phyloP scores from a whole-genome alignment of 2,797 vertebrate species.

The Parotocinclus haroldoi region DNA sequence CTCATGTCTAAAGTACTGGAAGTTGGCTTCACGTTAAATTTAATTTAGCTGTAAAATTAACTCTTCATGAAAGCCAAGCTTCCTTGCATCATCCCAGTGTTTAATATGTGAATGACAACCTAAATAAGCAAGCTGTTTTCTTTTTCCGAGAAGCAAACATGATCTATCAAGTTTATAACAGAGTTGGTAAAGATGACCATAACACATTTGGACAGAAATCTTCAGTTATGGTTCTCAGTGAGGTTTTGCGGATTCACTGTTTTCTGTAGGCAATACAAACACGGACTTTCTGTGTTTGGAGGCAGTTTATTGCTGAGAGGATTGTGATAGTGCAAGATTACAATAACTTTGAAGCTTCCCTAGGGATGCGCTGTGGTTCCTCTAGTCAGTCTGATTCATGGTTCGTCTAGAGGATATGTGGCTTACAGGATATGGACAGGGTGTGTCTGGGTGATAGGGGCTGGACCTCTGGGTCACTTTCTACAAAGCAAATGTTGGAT shows the following conservation, averaged over 20 bases:
- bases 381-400: slow-evolving; percentile 52
- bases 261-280: slow-evolving; percentile 44
- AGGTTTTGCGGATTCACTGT: neutral
- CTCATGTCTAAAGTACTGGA: too few relatives aligned
- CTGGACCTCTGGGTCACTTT: slow-evolving; percentile 46
- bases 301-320: slow-evolving; percentile 58
- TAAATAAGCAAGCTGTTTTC: neutral
- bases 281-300: slow-evolving; percentile 45
- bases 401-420: slow-evolving; percentile 54
- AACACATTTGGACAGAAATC: slow-evolving; percentile 13
- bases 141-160: neutral
- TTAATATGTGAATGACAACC: neutral
- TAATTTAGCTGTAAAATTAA: too few relatives aligned
- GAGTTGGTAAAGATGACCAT: neutral
- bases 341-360: slow-evolving; percentile 64
- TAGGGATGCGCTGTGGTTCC: slow-evolving; percentile 39
- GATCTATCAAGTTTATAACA: neutral
- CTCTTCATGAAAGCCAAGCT: too few relatives aligned
- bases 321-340: slow-evolving; percentile 61
- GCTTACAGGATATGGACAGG: slow-evolving; percentile 62
- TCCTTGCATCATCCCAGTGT: neutral
- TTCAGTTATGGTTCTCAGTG: neutral
- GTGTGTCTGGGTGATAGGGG: slow-evolving; percentile 53
- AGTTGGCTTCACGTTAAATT: too few relatives aligned
- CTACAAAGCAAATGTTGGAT: slow-evolving; percentile 53